Conservation (phyloP, 2,888 invertebrate genomes). For the Ormyrus rosae region DNA sequence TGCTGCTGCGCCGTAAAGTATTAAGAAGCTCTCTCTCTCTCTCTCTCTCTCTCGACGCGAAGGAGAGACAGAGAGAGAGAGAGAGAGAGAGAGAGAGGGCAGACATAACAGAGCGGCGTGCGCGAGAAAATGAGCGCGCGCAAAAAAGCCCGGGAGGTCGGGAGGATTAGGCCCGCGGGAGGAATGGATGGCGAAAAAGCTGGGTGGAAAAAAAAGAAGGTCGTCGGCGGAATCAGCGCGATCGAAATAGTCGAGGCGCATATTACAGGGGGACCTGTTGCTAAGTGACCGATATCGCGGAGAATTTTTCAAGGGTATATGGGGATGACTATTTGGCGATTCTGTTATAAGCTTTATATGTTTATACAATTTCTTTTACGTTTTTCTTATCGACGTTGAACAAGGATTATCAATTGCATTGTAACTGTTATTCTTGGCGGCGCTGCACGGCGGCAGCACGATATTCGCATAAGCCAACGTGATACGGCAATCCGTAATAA, state of each 20-base stretch:
- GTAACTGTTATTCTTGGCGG: no score
- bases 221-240: neutral
- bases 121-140: neutral
- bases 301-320: neutral
- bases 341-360: no score
- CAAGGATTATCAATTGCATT: no score
- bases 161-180: neutral
- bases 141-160: slow-evolving; percentile 16
- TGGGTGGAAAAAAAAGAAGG: slow-evolving; percentile 9
- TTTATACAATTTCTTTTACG: no score
- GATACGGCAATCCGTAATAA: no score
- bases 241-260: slow-evolving; percentile 30
- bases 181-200: neutral
- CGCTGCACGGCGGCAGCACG: no score
- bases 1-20: neutral
- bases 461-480: no score
- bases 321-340: no score
- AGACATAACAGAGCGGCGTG: neutral
- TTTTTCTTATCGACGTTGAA: no score
- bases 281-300: slow-evolving; percentile 16
- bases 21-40: neutral
- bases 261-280: slow-evolving; percentile 1
- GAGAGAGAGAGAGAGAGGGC: neutral
- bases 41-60: neutral
- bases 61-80: neutral